Evolutionary conservation across 2,888 invertebrate species (phyloP), one percentile per base, ranked within the genome.

Genomic region (Celastrina argiolus): DNA sequence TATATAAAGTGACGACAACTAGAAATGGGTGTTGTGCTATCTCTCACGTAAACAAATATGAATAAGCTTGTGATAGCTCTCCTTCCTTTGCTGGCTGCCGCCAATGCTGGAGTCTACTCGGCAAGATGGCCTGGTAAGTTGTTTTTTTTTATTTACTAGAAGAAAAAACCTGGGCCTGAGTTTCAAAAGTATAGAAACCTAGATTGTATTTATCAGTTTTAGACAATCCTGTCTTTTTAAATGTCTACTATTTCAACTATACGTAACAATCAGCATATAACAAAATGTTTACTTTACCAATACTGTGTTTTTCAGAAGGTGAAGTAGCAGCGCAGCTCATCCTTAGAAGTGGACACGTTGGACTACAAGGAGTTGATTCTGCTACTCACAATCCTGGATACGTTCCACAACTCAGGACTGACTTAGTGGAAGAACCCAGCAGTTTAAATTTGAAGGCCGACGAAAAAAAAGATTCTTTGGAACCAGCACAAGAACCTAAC

Each of bases 121-220:
- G 59, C 59, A 5, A 59, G 8, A 59, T 59, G 59, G 59, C 59
- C 59, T 51, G 51, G 51, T 51, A 51, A 51, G 51, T 26, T 51
- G 2, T 1, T 5, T 51, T 45, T 16, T 3, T 51, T 22, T 45
- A 42, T 18, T 7, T 2, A 18, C 2, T 16, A 8, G 2, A 18
- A 18, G 8, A 45, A 8, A 45, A 8, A 2, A 16, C 22, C 2
- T 45, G 0, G 10, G 18, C 0, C 3, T 22, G 22, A 45, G 45
- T 10, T 45, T 12, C 3, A 1, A 45, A 22, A 2, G 45, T 42
- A 16, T 42, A 8, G 18, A 42, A n/a, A n/a, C n/a, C n/a, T n/a
- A n/a, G n/a, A n/a, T n/a, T n/a, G n/a, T n/a, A n/a, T n/a, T n/a
- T n/a, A n/a, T n/a, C n/a, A n/a, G n/a, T n/a, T n/a, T n/a, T n/a